phyloP scores from a whole-genome alignment of 1,140 invertebrate species.

The Anagrus nilaparvatae region DNA sequence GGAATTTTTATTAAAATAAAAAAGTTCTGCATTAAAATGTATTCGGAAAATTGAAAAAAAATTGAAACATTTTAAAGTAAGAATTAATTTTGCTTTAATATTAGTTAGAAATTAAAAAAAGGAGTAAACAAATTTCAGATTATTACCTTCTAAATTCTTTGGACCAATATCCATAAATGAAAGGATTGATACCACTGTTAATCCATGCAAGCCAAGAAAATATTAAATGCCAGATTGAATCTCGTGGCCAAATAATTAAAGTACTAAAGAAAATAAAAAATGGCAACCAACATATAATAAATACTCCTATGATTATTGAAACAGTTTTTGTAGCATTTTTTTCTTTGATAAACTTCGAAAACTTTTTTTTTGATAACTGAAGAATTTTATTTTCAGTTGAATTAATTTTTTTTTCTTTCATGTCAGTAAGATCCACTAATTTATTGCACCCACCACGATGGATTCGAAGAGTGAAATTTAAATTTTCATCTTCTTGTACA shows the following conservation, averaged over 20 bases:
- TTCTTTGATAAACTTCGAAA: slow-evolving; percentile 88
- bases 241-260: slow-evolving; percentile 76
- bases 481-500: slow-evolving; percentile 60
- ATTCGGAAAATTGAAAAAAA: no score
- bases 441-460: slow-evolving; percentile 69
- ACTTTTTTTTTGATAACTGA: slow-evolving; percentile 62
- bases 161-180: slow-evolving; percentile 95
- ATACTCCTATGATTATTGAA: slow-evolving; percentile 95
- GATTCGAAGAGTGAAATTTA: slow-evolving; percentile 78
- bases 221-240: slow-evolving; percentile 86
- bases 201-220: slow-evolving; percentile 98
- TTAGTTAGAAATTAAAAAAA: no score
- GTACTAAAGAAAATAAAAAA: slow-evolving; percentile 95
- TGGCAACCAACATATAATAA: slow-evolving; percentile 95
- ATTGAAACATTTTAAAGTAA: no score
- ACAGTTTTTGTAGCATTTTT: slow-evolving; percentile 93
- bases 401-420: neutral
- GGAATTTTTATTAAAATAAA: no score
- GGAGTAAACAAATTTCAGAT: no score
- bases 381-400: slow-evolving; percentile 16
- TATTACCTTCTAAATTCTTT: slow-evolving; percentile 90
- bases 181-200: slow-evolving; percentile 96
- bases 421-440: slow-evolving; percentile 31
- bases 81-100: no score
- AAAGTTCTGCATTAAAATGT: no score